Base-by-base conservation (phyloP, 2,888 invertebrate species). In the Neelides folsomi region DNA sequence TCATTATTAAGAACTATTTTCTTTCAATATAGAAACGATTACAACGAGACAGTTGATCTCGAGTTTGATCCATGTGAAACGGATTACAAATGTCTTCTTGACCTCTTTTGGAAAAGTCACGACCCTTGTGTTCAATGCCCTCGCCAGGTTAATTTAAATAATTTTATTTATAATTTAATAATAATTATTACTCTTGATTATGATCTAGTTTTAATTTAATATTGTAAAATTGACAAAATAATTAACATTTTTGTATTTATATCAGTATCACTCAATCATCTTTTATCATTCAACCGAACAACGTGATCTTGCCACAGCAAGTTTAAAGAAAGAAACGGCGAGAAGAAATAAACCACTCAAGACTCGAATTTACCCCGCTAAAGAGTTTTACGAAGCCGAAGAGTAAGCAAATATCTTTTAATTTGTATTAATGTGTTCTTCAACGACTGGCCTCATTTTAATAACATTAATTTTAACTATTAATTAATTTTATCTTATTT, bases 41-140 rank as follows among this genome's bases (percentile, higher is more conserved):
- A 94, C 70, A 92, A 90, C 13, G 95, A 95, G 75, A 87, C 90
- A 16, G 82, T 93, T 52, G 86, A 93, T 71, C 77, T 97, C 59
- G 87, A 92, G 68, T 97, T 78, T 68, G 88, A 95, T 70, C 89
- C 93, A 5, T 78, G 79, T 58, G 71, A 78, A 2, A 78, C 86
- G 12, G 77, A 79, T 0, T 95, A 80, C 67, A 76, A 79, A 49
- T 78, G 86, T 20, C 73, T 95, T 13, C 73, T 95, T 47, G 75
- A 82, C 51, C 72, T 87, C 63, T 97, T 95, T 73, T 95, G 94
- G 92, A 80, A 81, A 51, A 84, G 88, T 69, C 94, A 95, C 70
- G 88, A 94, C 70, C 89, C 94, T 56, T 85, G 86, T 4, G 81
- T 47, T 9, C 34, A 47, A 12, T 59, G 57, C 44, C 34, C 55